Base-by-base conservation (phyloP, 2,113 vertebrate species). In the Myanophis thanlyinensis region DNA sequence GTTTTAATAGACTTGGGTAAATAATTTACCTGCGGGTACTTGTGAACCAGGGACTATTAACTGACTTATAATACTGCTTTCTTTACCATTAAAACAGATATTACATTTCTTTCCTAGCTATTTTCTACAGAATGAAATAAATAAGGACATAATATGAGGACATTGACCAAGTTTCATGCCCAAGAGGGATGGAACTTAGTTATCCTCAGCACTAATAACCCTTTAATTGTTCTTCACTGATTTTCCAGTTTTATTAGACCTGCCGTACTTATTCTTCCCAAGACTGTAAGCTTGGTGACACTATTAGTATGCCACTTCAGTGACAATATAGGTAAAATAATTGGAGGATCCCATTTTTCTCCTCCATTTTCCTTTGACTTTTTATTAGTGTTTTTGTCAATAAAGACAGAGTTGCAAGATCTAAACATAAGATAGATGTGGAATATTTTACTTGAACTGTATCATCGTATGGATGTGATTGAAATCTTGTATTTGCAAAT, bases 371-470 rank as follows among this genome's bases (percentile, higher is more conserved):
- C 18, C 67, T 80, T 20, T 46, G 87, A 35, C 93, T n/a, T 62
- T 90, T 94, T 92, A 67, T 90, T 95, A 18, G 85, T 85, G 62
- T n/a, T 56, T 56, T 85, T 85, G 20, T 89, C 40, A 87, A 54
- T 49, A 3, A 53, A 92, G 56, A 93, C 49, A 84, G 6, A 80
- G 91, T 20, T 87, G 35, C 13, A 92, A 92, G 93, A 93, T 91
- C 49, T 84, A 85, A 44, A 93, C 25, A 23, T 92, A 92, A 62
- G 62, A 18, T 92, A 1, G 84, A 86, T 88, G 51, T 92, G 52
- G 30, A 84, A 47, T 88, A 92, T 92, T 59, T 93, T 51, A 73
- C 94, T 49, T 93, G 25, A 87, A 94, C 49, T 3, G 5, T 91
- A 73, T 90, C 92, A 91, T 93, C 10, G 0, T 92, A 18, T 0